These are phyloP conservation scores for Coracias cyanogaster DNA, from an alignment of 2,797 vertebrate species.

Conservation along the genomic window DNA sequence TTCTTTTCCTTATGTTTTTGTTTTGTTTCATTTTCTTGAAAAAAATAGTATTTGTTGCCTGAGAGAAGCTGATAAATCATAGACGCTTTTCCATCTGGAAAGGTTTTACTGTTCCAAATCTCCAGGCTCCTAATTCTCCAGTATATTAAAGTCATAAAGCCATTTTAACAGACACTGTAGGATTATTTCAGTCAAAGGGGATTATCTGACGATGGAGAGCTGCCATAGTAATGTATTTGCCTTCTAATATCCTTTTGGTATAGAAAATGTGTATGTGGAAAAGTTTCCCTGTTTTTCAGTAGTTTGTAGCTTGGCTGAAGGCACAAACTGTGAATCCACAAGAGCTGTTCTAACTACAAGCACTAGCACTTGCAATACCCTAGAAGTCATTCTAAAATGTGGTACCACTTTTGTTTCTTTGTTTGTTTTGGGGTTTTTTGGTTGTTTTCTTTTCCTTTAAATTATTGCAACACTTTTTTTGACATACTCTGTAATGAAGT, in stretches of 20 bases:
- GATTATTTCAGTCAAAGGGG: neutral
- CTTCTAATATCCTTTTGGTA: neutral
- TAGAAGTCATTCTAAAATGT: neutral
- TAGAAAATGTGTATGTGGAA: neutral
- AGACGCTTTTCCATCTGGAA: neutral
- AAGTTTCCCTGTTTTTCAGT: neutral
- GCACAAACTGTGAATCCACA: neutral
- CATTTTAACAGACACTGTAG: neutral
- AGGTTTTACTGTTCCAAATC: constrained; percentile 18
- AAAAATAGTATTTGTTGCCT: neutral
- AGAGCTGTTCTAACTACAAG: neutral
- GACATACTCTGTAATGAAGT: neutral
- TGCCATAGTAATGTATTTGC: neutral
- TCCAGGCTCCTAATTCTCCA: neutral
- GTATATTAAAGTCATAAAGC: constrained; percentile 9
- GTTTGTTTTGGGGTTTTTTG: neutral
- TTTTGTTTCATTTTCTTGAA: neutral
- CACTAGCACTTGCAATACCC: neutral
- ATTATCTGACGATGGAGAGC: neutral
- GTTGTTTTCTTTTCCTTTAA: neutral
- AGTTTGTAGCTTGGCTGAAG: neutral
- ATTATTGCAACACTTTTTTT: neutral
- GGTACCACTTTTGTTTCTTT: rapidly evolving
- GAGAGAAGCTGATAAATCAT: constrained; percentile 1
- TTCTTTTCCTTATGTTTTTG: neutral